Conservation (phyloP, 2,797 vertebrate species). For the Sebastes nivosus region DNA sequence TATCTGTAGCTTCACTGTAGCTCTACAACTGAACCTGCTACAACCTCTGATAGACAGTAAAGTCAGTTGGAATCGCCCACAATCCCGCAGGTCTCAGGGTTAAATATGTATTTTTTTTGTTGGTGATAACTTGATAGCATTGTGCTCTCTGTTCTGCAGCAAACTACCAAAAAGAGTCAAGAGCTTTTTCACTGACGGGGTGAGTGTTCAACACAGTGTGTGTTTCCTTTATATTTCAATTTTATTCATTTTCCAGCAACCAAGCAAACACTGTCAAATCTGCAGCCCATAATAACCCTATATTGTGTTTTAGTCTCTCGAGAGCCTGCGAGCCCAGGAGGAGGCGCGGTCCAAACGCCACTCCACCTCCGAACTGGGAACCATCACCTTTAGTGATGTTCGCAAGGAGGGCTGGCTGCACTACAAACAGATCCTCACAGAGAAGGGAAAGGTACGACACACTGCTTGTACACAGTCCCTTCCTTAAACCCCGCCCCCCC, state of each 20-base stretch:
- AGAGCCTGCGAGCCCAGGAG: conserved; percentile 88
- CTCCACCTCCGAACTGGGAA: conserved; percentile 95
- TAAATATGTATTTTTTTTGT: rapidly evolving
- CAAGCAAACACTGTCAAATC: rapidly evolving
- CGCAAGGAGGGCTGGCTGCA: conserved; percentile 95
- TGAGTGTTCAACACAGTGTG: conserved; percentile 70
- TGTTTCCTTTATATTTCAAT: rapidly evolving
- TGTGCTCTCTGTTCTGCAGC: conserved; percentile 71
- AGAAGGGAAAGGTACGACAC: conserved; percentile 93
- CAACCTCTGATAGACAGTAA: too few species aligned
- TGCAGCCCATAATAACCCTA: background rate
- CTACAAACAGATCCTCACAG: conserved; percentile 96
- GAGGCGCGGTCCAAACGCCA: conserved; percentile 91
- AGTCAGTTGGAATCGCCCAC: too few species aligned
- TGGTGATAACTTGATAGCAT: too few species aligned
- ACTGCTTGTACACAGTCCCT: background rate
- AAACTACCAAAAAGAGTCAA: conserved; percentile 93
- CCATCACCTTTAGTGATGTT: conserved; percentile 87
- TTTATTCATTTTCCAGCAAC: background rate
- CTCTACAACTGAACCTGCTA: too few species aligned
- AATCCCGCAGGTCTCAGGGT: too few species aligned
- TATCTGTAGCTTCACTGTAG: too few species aligned
- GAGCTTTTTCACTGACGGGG: conserved; percentile 96
- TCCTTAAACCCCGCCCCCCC: too few species aligned
- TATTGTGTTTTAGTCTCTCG: conserved; percentile 86